These are phyloP conservation scores for Natrix natrix DNA, from an alignment of 2,797 vertebrate species.

Conservation along the genomic window DNA sequence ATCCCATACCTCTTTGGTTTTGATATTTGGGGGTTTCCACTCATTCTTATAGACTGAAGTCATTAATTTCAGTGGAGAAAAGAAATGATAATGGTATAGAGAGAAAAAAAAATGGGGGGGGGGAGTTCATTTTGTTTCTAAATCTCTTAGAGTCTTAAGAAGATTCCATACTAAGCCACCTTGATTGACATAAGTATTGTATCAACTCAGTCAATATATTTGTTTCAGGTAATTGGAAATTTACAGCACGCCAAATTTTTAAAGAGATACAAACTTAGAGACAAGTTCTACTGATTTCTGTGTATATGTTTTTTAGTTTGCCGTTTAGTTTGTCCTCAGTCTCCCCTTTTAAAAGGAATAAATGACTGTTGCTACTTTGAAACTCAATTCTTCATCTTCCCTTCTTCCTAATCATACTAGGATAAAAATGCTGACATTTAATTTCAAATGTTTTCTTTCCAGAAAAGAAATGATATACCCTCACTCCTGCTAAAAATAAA, in stretches of 20 bases:
- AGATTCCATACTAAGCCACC: not conserved
- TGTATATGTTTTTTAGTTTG: not conserved
- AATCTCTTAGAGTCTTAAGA: not conserved
- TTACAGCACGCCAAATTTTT: not conserved
- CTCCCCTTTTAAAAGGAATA: conserved; percentile 4
- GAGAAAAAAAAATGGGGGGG: not conserved
- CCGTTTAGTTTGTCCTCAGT: not conserved
- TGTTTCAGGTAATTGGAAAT: not conserved
- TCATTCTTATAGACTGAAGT: not conserved
- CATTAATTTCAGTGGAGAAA: not conserved
- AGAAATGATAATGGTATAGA: not conserved
- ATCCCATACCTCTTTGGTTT: not conserved
- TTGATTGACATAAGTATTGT: not conserved
- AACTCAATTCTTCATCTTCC: conserved; percentile 21
- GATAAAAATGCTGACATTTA: conserved; percentile 42
- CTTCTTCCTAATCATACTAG: not conserved
- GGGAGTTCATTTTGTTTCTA: not conserved
- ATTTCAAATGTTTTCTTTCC: conserved; percentile 38
- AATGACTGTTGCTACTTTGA: conserved; percentile 35
- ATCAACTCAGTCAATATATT: not conserved
- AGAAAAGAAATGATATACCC: conserved; percentile 37
- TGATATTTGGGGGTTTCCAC: not conserved
- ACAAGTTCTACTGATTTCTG: not conserved
- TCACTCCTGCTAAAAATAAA: conserved; percentile 6
- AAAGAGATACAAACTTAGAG: not conserved